Conservation (phyloP, 2,888 invertebrate genomes). For the Drosophila bunnanda region DNA sequence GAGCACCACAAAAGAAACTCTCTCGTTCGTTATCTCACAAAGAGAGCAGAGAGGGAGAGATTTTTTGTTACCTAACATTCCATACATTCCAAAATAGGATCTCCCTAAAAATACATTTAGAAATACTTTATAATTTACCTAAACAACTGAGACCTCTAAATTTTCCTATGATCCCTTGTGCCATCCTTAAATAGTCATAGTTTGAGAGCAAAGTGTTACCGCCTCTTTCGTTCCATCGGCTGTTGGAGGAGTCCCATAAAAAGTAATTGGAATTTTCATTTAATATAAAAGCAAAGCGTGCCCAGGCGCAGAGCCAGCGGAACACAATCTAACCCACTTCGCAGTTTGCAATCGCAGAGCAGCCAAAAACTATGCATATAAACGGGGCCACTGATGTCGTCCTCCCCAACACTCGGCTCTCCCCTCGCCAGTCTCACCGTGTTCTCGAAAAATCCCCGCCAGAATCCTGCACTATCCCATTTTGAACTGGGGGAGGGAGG, state of each 20-base stretch:
- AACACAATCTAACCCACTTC: conserved; percentile 48
- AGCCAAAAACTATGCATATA: conserved; percentile 64
- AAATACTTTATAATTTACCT: too few relatives aligned
- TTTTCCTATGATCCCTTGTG: too few relatives aligned
- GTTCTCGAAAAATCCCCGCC: background rate
- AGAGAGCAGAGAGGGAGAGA: too few relatives aligned
- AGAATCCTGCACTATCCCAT: conserved; percentile 13
- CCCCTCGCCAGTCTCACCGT: background rate
- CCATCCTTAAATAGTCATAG: conserved; percentile 11
- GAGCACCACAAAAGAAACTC: background rate
- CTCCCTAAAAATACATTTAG: too few relatives aligned
- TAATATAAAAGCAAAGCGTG: conserved; percentile 62
- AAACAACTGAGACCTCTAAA: too few relatives aligned
- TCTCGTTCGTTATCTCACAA: background rate
- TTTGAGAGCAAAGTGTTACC: conserved; percentile 5
- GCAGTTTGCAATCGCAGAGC: conserved; percentile 28
- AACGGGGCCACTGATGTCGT: conserved; percentile 62
- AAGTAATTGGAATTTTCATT: conserved; percentile 79
- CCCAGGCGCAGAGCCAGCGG: conserved; percentile 26
- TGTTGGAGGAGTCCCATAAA: too few relatives aligned
- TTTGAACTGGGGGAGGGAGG: conserved; percentile 4
- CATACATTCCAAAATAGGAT: too few relatives aligned
- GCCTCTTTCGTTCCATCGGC: conserved; percentile 8
- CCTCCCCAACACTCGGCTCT: background rate
- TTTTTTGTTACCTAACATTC: too few relatives aligned